Conservation (phyloP, 2,113 vertebrate species). For the Cacatua alba region DNA sequence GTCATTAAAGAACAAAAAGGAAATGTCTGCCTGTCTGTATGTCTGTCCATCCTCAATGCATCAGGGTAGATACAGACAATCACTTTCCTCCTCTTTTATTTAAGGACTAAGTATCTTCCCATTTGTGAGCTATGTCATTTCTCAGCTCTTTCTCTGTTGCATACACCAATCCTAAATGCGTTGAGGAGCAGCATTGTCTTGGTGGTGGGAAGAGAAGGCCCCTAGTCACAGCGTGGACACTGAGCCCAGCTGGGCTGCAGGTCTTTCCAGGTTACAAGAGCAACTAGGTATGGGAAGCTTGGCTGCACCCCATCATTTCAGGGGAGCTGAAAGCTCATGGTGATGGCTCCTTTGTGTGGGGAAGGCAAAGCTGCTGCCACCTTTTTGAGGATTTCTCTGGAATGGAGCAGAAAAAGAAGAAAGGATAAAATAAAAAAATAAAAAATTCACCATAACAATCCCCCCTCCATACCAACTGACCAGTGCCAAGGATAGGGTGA, state of each 20-base stretch:
- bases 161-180: fast-evolving
- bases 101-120: neutral
- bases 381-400: neutral
- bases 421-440: fast-evolving
- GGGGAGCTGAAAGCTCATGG: fast-evolving
- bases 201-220: neutral
- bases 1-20: neutral
- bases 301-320: neutral
- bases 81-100: neutral
- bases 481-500: neutral
- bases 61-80: neutral
- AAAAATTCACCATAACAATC: neutral
- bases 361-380: neutral
- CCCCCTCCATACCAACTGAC: neutral
- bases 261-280: neutral
- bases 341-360: neutral
- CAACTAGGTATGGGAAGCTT: neutral
- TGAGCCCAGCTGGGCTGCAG: neutral
- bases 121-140: neutral
- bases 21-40: neutral
- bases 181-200: neutral
- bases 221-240: fast-evolving
- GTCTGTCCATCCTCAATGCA: neutral
- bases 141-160: neutral
- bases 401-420: neutral